Conservation (phyloP, 2,888 invertebrate species). For the Crossocerus cetratus region DNA sequence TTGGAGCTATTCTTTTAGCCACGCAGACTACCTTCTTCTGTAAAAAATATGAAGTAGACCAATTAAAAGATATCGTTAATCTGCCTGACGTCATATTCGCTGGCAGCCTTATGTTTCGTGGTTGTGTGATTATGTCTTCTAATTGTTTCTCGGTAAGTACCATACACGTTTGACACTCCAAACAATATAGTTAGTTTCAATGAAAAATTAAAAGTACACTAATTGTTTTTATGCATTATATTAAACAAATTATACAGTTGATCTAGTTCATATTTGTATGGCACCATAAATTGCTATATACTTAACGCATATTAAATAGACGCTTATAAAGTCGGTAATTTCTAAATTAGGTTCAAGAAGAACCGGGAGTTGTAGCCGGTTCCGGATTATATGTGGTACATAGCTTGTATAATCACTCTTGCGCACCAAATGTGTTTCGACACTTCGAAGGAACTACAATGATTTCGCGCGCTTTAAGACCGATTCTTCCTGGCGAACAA, state of each 20-base stretch:
- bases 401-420: conserved; percentile 74
- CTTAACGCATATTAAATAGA: neutral
- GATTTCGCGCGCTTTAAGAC: conserved; percentile 71
- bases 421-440: conserved; percentile 72
- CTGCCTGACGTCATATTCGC: conserved; percentile 66
- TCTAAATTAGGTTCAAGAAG: conserved; percentile 68
- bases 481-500: conserved; percentile 71
- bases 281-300: neutral
- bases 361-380: conserved; percentile 70
- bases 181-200: no score
- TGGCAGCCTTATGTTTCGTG: conserved; percentile 70
- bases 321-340: neutral
- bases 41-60: conserved; percentile 62
- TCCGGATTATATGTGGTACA: conserved; percentile 72
- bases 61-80: conserved; percentile 61
- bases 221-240: neutral
- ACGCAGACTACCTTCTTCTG: conserved; percentile 70
- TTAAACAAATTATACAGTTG: neutral
- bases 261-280: neutral
- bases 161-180: neutral
- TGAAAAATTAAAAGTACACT: neutral
- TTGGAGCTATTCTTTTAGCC: conserved; percentile 69
- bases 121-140: conserved; percentile 72
- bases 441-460: conserved; percentile 73
- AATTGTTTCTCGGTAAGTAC: conserved; percentile 73